phyloP scores from a whole-genome alignment of 1,140 invertebrate species.

The Drosophila parvula region DNA sequence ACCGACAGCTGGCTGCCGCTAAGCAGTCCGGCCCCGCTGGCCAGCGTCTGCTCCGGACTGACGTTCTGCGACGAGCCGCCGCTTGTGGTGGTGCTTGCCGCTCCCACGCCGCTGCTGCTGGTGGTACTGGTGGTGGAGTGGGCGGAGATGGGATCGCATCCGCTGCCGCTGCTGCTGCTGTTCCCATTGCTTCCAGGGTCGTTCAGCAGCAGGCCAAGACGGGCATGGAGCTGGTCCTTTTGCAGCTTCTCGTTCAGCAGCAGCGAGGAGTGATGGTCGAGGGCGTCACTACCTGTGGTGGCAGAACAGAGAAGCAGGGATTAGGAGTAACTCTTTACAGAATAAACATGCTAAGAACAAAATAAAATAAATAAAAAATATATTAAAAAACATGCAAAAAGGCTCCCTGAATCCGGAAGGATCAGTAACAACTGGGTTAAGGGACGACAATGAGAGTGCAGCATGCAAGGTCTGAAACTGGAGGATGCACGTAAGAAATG shows the following conservation, averaged over 20 bases:
- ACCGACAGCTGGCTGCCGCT: conserved; percentile 79
- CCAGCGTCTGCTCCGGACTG: conserved; percentile 74
- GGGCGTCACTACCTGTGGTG: conserved; percentile 63
- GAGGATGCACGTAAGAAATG: conserved; percentile 7
- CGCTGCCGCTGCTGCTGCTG: conserved; percentile 70
- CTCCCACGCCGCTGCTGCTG: conserved; percentile 84
- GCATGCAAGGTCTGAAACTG: conserved; percentile 13
- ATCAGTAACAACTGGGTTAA: conserved; percentile 6
- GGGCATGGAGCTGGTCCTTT: conserved; percentile 91
- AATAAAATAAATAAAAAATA: neutral
- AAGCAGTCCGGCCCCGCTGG: conserved; percentile 43
- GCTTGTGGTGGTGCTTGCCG: conserved; percentile 84
- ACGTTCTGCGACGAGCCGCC: conserved; percentile 71
- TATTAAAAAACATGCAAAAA: conserved; percentile 8
- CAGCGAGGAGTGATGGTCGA: conserved; percentile 59
- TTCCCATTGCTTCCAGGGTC: conserved; percentile 84
- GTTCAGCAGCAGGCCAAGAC: conserved; percentile 92
- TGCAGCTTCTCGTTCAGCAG: conserved; percentile 71
- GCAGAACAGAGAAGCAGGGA: neutral
- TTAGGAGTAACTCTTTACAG: neutral
- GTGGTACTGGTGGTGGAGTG: conserved; percentile 85
- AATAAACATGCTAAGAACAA: neutral
- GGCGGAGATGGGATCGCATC: conserved; percentile 83
- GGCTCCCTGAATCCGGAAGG: neutral
- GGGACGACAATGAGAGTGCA: conserved; percentile 35